Base-by-base conservation (phyloP, 2,113 vertebrate species). In the Elachura formosa region DNA sequence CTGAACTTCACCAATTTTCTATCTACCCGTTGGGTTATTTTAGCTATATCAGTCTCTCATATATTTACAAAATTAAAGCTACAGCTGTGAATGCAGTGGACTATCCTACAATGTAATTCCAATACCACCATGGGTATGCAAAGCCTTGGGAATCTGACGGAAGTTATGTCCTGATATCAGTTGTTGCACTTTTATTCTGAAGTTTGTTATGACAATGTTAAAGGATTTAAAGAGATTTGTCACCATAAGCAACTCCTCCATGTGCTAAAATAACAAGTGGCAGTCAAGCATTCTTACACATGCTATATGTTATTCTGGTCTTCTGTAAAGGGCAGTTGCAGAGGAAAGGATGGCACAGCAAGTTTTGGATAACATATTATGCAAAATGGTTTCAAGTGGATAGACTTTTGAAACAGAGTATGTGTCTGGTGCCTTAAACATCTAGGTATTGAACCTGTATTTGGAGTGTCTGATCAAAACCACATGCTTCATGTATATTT, bases 91-190 rank as follows among this genome's bases (percentile, higher is more conserved):
- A 59, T 61, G 23, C 43, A 52, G 48, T 38, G 69, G 75, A 71
- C 24, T 54, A 33, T 26, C 17, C 14, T 59, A 33, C 5, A 17
- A 56, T 6, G 16, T 14, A 51, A 45, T 14, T 80, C 24, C 11
- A 75, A 23, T 73, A 58, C 12, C 0, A 0, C 25, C 23, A 33
- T 10, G 69, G 9, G 1, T 40, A 31, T 76, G 21, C 0, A 1
- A 73, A 61, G 25, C 22, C 31, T 75, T 86, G 36, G 28, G 6
- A 77, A 38, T 59, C 14, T 2, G 2, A 29, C 49, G 34, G 31
- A 36, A 78, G 8, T 22, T 43, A 8, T 52, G 41, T 61, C 36
- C 25, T 62, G 18, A 40, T 69, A 67, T 28, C 18, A 46, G 5
- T 20, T 62, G 8, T 49, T 84, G 17, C 5, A 63, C 36, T 81